phyloP scores from a whole-genome alignment of 2,113 vertebrate species.

The Micromys minutus region DNA sequence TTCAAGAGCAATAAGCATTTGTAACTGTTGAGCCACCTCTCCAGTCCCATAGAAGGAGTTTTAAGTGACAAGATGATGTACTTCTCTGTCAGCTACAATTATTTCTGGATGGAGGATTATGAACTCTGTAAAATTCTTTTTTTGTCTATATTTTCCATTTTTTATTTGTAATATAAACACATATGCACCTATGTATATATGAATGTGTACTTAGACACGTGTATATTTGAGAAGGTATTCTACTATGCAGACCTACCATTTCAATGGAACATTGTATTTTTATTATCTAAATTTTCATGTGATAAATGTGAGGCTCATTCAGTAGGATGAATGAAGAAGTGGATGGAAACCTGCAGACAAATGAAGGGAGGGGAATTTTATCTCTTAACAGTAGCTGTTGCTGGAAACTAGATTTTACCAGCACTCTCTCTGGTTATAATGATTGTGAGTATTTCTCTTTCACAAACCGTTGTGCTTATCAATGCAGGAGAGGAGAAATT shows the following conservation, averaged over 20 bases:
- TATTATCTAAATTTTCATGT: neutral
- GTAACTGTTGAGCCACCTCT: neutral
- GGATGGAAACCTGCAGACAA: neutral
- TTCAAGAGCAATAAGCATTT: neutral
- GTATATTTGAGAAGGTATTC: neutral
- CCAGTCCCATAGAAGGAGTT: neutral
- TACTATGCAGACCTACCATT: neutral
- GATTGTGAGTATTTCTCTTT: neutral
- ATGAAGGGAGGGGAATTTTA: neutral
- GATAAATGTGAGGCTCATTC: neutral
- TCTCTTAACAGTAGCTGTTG: neutral
- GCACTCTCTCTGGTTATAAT: neutral
- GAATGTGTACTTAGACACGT: neutral
- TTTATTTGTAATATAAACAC: slow-evolving; percentile 31
- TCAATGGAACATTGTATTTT: neutral
- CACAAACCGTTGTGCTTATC: neutral
- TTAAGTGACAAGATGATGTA: neutral
- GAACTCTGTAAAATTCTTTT: neutral
- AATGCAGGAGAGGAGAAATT: neutral
- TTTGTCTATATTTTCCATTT: slow-evolving; percentile 18
- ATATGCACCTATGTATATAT: neutral
- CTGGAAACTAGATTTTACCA: neutral
- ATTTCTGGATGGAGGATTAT: neutral
- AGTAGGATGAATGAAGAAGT: neutral
- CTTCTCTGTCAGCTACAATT: neutral